Evolutionary conservation across 2,797 vertebrate species (phyloP).

Genomic region (Salarias fasciatus): DNA sequence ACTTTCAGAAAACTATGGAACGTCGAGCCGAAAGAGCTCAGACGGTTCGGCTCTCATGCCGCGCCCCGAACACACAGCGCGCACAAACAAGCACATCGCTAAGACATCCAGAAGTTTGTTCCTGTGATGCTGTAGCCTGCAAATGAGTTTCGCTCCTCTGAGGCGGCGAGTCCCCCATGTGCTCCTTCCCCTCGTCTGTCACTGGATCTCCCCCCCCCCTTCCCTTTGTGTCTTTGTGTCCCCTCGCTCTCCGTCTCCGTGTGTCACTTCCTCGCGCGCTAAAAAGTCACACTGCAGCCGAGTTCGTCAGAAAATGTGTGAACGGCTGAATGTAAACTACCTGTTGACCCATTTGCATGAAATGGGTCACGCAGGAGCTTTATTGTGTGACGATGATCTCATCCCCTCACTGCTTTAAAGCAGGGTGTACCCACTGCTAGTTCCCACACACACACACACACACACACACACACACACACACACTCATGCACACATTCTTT

Average conservation of each 20-base stretch:
- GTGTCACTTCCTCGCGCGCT: background rate
- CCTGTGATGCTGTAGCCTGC: slow-evolving; percentile 39
- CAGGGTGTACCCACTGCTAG: background rate
- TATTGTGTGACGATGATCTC: slow-evolving; percentile 56
- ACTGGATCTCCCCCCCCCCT: background rate
- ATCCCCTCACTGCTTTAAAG: slow-evolving; percentile 42
- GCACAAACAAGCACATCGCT: slow-evolving; percentile 20
- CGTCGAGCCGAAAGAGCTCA: slow-evolving; percentile 54
- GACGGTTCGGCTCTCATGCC: slow-evolving; percentile 32
- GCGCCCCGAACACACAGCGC: slow-evolving; percentile 10
- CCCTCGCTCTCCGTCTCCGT: background rate
- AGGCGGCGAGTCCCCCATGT: slow-evolving; percentile 20
- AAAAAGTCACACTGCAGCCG: slow-evolving; percentile 4
- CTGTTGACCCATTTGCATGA: slow-evolving; percentile 53
- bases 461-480: background rate
- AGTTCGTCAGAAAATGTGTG: background rate
- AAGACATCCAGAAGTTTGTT: slow-evolving; percentile 30
- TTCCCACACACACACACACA: slow-evolving; percentile 11
- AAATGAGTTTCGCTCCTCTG: slow-evolving; percentile 31
- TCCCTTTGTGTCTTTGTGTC: slow-evolving; percentile 1
- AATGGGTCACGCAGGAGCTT: slow-evolving; percentile 52
- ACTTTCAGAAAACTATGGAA: slow-evolving; percentile 53
- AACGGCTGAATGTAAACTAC: slow-evolving; percentile 16
- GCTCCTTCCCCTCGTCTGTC: slow-evolving; percentile 8
- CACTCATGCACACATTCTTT: too few relatives aligned